phyloP scores from a whole-genome alignment of 2,113 vertebrate genomes.

The Psephotus haematonotus region DNA sequence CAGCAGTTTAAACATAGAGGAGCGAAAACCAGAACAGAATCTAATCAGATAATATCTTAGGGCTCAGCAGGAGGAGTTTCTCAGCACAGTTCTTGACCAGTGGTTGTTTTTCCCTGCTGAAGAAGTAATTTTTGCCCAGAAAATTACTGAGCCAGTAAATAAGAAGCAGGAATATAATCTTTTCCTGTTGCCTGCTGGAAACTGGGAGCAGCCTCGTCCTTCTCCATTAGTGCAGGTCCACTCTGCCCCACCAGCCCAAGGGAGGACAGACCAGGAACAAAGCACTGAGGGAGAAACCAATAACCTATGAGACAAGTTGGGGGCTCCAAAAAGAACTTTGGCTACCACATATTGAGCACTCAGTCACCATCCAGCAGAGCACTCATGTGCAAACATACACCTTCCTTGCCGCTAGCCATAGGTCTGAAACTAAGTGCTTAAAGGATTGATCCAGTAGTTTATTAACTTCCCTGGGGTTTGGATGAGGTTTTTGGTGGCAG shows the following conservation, averaged over 20 bases:
- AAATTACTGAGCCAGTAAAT: constrained; percentile 28
- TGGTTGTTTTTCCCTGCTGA: not conserved
- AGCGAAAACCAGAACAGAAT: not conserved
- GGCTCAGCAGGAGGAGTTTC: constrained; percentile 17
- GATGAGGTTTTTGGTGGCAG: not conserved
- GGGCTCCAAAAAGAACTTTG: not conserved
- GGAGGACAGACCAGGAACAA: not conserved
- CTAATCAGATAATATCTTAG: not conserved
- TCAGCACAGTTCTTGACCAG: not conserved
- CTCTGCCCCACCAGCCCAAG: not conserved
- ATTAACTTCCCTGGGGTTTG: not conserved
- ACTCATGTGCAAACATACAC: not conserved
- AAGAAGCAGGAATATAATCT: not conserved
- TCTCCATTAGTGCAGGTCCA: not conserved
- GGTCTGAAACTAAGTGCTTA: not conserved
- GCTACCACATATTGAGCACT: not conserved
- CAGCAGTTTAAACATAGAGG: not conserved
- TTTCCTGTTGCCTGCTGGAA: not conserved
- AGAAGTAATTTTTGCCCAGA: constrained; percentile 24
- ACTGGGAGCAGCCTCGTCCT: not conserved
- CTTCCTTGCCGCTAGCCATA: not conserved
- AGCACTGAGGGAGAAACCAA: not conserved
- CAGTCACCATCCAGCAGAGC: not conserved
- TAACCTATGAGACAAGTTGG: not conserved
- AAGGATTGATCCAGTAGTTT: not conserved